These are phyloP conservation scores for Pterobdella sp. DNA, from an alignment of 2,888 invertebrate genomes.

Conservation along the genomic window DNA sequence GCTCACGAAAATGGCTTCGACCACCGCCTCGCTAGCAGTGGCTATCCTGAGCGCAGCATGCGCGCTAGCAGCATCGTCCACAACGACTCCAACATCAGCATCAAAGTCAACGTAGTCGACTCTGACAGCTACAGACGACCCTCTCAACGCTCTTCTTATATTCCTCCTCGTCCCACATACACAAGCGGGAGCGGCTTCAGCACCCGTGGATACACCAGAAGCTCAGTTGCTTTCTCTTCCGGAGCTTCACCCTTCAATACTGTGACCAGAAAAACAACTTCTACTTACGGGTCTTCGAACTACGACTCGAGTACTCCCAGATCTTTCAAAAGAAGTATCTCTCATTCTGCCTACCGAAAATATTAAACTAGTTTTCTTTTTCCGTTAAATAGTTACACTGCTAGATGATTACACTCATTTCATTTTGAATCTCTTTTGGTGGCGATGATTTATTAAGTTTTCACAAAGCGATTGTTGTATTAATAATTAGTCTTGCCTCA, in stretches of 20 bases:
- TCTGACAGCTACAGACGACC: not conserved
- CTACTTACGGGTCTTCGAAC: not conserved
- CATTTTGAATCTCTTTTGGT: too few species aligned
- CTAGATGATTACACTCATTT: too few species aligned
- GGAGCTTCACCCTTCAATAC: slow-evolving; percentile 22
- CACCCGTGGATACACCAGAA: not conserved
- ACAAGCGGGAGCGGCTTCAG: not conserved
- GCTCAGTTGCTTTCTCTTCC: slow-evolving; percentile 16
- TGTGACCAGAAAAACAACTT: slow-evolving; percentile 17
- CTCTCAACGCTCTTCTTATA: not conserved
- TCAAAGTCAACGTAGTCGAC: slow-evolving; percentile 7
- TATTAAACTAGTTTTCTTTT: slow-evolving; percentile 1
- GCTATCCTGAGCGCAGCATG: not conserved
- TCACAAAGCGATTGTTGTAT: too few species aligned
- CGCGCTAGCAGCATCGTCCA: not conserved
- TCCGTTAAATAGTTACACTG: not conserved
- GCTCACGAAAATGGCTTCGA: slow-evolving; percentile 13
- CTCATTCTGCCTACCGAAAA: slow-evolving; percentile 1
- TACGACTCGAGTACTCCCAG: not conserved
- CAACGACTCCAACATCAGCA: slow-evolving; percentile 24
- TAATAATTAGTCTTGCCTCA: too few species aligned
- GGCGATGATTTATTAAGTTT: too few species aligned
- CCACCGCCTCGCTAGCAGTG: not conserved
- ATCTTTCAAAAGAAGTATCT: slow-evolving; percentile 19
- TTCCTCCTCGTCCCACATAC: not conserved